Percentiles rank a stretch among this genome's conserved stretches.
These are phyloP conservation scores for Lagocephalus sceleratus DNA, from an alignment of 2,797 vertebrate species.

Conservation along the genomic window DNA sequence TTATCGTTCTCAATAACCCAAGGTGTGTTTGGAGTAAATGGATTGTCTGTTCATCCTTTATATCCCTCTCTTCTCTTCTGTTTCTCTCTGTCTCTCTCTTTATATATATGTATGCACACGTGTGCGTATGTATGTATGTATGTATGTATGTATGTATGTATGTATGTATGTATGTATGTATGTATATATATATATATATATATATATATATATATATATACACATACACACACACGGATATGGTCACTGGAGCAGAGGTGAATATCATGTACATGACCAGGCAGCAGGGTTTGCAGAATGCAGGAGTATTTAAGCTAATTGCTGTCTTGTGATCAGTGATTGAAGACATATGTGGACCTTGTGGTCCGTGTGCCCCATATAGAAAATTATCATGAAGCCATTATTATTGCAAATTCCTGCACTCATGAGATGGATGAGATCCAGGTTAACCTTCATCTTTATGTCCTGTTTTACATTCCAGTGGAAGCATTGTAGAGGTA, in stretches of 20 bases:
- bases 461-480: slow-evolving; percentile 45
- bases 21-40: slow-evolving; percentile 79
- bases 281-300: slow-evolving; percentile 5
- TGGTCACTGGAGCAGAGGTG: too few relatives aligned
- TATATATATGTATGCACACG: too few relatives aligned
- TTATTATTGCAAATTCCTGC: slow-evolving; percentile 55
- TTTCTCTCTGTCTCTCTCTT: slow-evolving; percentile 6
- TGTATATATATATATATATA: too few relatives aligned
- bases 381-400: slow-evolving; percentile 52
- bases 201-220: too few relatives aligned
- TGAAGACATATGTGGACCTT: slow-evolving; percentile 29
- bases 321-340: slow-evolving; percentile 38
- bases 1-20: slow-evolving; percentile 80
- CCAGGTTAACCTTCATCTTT: slow-evolving; percentile 46
- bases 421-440: slow-evolving; percentile 40
- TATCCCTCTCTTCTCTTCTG: slow-evolving; percentile 15
- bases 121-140: too few relatives aligned
- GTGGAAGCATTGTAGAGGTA: slow-evolving; percentile 7
- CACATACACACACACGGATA: too few relatives aligned
- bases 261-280: too few relatives aligned
- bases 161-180: too few relatives aligned
- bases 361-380: slow-evolving; percentile 23
- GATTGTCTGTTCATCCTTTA: slow-evolving; percentile 65
- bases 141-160: too few relatives aligned
- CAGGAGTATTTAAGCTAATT: slow-evolving; percentile 21